Evolutionary conservation across 2,113 vertebrate genomes (phyloP), one percentile per base, ranked within the genome.

Genomic region (Maylandia zebra): DNA sequence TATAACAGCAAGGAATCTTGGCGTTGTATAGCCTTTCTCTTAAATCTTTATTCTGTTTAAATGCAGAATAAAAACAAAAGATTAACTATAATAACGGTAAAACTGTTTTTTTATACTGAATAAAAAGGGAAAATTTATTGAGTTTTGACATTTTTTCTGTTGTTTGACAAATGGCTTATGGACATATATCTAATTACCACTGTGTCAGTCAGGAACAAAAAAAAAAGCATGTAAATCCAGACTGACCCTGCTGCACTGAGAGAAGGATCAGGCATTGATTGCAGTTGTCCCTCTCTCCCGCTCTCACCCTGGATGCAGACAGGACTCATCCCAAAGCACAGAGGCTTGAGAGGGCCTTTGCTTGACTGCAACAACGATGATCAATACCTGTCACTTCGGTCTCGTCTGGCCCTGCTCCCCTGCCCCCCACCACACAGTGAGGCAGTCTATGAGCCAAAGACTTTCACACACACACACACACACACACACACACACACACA

Each of bases 331-430:
- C 93, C 82, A 86, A 93, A 95, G 94, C 92, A 92, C 93, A 91
- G 91, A 94, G 88, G 91, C 96, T 91, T 93, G 91, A 92, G 91
- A 93, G 92, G 93, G 92, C 92, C 94, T 95, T 83, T 95, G 92
- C 93, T 93, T 92, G 92, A 91, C 94, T 95, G 93, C 88, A 93
- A 90, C 90, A 88, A 82, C 86, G 59, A 90, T 95, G 95, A 96
- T 96, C 96, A 96, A 96, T 96, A 96, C 95, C 94, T 96, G 96
- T 96, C 95, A 96, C 94, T 96, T 95, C 86, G 87, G 93, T 95
- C 94, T 94, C 83, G 91, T 95, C 95, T 95, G 94, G 87, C 85
- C 83, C 83, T 61, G 57, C 82, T 66, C 89, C 87, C 81, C 87
- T 81, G 79, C 24, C 83, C 87, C 56, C 59, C 50, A 48, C 5